Evolutionary conservation across 2,113 vertebrate genomes (phyloP), one percentile per base, ranked within the genome.

Genomic region (Psammodynastes pulverulentus): DNA sequence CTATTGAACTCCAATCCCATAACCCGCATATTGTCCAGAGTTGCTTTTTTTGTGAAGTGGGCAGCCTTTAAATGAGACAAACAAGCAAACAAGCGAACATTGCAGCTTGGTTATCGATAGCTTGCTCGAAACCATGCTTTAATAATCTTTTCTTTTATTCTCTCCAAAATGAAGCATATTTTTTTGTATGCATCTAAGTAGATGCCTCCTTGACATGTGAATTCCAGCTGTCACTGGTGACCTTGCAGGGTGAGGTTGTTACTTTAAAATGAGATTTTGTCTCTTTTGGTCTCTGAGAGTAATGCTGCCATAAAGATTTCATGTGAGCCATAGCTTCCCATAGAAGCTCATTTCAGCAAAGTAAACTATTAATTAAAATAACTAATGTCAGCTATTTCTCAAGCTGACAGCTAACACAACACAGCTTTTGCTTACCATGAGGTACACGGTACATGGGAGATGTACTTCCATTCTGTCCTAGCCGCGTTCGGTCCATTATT

Each of bases 321-420:
- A 96, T 97, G 97, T 97, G 97, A 98, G 94, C 95, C 95, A 94
- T 93, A 94, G 94, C 94, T 96, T 95, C 96, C 96, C 94, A 90
- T 92, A 97, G 95, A 96, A 96, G 97, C 97, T 97, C 97, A 96
- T 97, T 98, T 98, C 97, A 97, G 98, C 97, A 98, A 97, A 97
- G 97, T 97, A 97, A 97, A 98, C 97, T 97, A 97, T 98, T 98
- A 97, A 98, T 98, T 98, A 98, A 97, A 98, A 98, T 98, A 98
- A 98, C 96, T 97, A 98, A 98, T 97, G 97, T 98, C 97, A 98
- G 98, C 97, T 97, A 93, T 97, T 98, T 97, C 91, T 49, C 95
- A 96, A 94, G 95, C 96, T 98, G 98, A 98, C 97, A 98, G 97
- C 95, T 97, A 98, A 97, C 97, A 97, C 95, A 95, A 95, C 62